Percentiles rank a stretch among this genome's conserved stretches.
These are phyloP conservation scores for Hypselothyrea guttata DNA, from an alignment of 2,888 invertebrate genomes.

Conservation along the genomic window DNA sequence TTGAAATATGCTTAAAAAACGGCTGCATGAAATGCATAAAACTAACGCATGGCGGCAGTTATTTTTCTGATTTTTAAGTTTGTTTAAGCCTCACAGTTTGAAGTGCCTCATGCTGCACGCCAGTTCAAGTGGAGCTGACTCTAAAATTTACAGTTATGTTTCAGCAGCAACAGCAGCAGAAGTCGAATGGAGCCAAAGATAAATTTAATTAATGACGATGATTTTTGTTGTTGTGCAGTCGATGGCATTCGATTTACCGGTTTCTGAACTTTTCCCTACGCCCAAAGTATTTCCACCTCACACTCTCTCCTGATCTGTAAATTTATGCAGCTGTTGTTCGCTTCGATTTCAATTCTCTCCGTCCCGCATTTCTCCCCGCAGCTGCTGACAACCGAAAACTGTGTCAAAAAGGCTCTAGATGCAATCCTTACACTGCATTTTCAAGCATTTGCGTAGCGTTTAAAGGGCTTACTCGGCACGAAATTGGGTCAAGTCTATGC, in stretches of 20 bases:
- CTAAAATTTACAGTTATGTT: constrained; percentile 51
- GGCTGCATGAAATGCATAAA: constrained; percentile 69
- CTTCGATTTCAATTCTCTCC: constrained; percentile 40
- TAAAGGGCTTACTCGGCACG: constrained; percentile 5
- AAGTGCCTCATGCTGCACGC: constrained; percentile 19
- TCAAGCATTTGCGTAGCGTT: constrained; percentile 29
- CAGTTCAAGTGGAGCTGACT: constrained; percentile 25
- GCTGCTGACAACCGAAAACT: constrained; percentile 16
- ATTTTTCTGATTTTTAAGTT: background rate
- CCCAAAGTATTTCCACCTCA: constrained; percentile 17
- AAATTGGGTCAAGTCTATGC: constrained; percentile 62
- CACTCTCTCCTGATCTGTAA: constrained; percentile 37
- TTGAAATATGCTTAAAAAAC: constrained; percentile 60
- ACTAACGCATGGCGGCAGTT: constrained; percentile 35
- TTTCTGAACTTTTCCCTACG: constrained; percentile 69
- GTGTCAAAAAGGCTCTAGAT: constrained; percentile 47
- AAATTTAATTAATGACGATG: constrained; percentile 61
- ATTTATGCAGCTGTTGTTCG: constrained; percentile 57
- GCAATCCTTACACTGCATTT: constrained; percentile 39
- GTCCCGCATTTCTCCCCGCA: constrained; percentile 59
- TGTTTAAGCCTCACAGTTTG: background rate
- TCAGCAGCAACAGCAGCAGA: background rate
- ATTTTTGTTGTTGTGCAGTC: constrained; percentile 31
- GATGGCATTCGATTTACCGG: constrained; percentile 54
- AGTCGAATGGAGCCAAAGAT: constrained; percentile 36